These are phyloP conservation scores for Acholoe squamosa DNA, from an alignment of 2,888 invertebrate species.

Conservation along the genomic window DNA sequence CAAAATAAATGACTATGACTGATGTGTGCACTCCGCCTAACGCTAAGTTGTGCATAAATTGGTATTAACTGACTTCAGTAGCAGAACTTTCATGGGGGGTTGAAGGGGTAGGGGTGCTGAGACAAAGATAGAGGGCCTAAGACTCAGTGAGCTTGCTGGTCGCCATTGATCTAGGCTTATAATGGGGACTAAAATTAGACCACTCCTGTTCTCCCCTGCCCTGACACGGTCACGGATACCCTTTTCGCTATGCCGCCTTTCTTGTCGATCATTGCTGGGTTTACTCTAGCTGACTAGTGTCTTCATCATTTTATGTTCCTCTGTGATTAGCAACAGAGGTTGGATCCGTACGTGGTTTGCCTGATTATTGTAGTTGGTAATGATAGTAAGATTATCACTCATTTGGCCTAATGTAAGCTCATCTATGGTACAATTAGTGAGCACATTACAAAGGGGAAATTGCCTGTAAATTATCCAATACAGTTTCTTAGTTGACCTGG, in stretches of 20 bases:
- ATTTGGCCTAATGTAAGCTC: no score
- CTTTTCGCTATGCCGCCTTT: not conserved
- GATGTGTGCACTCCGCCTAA: not conserved
- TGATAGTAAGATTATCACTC: no score
- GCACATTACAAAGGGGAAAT: no score
- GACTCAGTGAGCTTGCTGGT: not conserved
- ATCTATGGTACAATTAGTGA: no score
- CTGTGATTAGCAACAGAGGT: slow-evolving; percentile 37
- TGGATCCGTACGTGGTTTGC: slow-evolving; percentile 23
- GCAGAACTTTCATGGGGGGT: not conserved
- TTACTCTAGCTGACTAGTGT: slow-evolving; percentile 43
- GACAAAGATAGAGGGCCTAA: not conserved
- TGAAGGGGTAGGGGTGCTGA: not conserved
- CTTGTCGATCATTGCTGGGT: slow-evolving; percentile 38
- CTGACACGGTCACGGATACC: slow-evolving; percentile 6
- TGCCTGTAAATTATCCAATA: no score
- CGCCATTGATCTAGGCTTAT: not conserved
- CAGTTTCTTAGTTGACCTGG: no score
- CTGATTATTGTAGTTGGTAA: not conserved
- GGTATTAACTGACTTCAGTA: not conserved
- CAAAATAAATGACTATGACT: no score
- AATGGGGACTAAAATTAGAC: not conserved
- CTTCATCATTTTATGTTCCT: slow-evolving; percentile 52
- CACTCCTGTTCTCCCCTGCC: slow-evolving; percentile 28
- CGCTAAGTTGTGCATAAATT: not conserved